Base-by-base conservation (phyloP, 2,888 invertebrate species). In the Aphidius colemani region DNA sequence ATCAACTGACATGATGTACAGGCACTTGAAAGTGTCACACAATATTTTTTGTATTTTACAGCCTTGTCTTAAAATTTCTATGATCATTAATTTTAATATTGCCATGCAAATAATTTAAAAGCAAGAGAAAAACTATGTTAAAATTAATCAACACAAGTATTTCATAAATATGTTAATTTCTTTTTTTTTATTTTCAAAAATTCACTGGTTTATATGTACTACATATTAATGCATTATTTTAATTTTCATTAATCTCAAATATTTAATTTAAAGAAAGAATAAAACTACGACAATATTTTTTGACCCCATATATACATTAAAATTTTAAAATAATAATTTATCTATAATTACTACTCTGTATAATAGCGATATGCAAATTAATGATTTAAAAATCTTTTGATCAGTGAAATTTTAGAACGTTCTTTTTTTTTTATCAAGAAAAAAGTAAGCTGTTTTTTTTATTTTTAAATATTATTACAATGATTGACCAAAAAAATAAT, bases 11-110 rank as follows among this genome's bases (percentile, higher is more conserved):
- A 78, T 77, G 78, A 79, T 71, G 68, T 63, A 68, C 79, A 80
- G 79, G 80, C 80, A 80, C 80, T 80, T 80, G 75, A 75, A 78
- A 80, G 78, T 80, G 80, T 80, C 80, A 80, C 78, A 78, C 75
- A 74, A 80, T 66, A 30, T 53, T 59, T 61, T 71, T 75, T 78
- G 76, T 73, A 73, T 76, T 30, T 30, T 30, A 70, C 76, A 78
- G 76, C 72, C 77, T 76, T 75, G 76, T 76, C 73, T 75, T 76
- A 74, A 76, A 77, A 76, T 78, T 78, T 79, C 73, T 69, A 74
- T 74, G 70, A 73, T 78, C 71, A 68, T 77, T 61, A 67, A 63
- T 60, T 44, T 60, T 65, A 48, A 58, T 40, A 69, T 70, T 57
- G 53, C 56, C 55, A 44, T 63, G 18, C n/a, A 45, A 53, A 10